A percentile compares a stretch with the other conserved stretches of the same genome.
phyloP scores from a whole-genome alignment of 2,888 invertebrate species.

The Julus scandinavius region DNA sequence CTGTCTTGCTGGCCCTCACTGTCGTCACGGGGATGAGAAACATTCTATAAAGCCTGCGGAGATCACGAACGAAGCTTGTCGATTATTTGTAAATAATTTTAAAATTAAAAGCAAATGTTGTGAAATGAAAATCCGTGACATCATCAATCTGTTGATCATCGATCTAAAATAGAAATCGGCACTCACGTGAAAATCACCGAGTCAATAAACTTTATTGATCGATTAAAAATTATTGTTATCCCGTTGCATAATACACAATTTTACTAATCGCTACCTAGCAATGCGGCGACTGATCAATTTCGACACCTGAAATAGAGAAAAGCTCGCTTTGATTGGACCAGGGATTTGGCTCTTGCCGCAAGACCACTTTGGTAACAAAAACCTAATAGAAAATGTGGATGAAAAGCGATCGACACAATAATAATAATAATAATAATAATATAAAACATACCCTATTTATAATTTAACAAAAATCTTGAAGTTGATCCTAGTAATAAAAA shows the following conservation, averaged over 20 bases:
- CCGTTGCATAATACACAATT: conserved; percentile 12
- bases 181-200: neutral
- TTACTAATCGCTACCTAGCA: neutral
- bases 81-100: neutral
- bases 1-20: conserved; percentile 75
- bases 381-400: conserved; percentile 22
- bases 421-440: neutral
- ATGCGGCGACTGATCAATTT: neutral
- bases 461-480: neutral
- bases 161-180: too few species aligned
- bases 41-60: neutral
- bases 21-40: conserved; percentile 70
- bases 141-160: too few species aligned
- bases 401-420: conserved; percentile 1
- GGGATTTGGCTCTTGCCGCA: neutral
- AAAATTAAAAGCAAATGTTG: neutral
- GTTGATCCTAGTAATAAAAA: neutral
- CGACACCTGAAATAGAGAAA: neutral
- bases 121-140: too few species aligned
- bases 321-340: neutral
- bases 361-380: neutral
- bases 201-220: conserved; percentile 1
- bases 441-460: conserved; percentile 11
- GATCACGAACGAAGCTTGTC: neutral
- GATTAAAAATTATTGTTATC: neutral